Percentiles rank a stretch among this genome's conserved stretches.
Conservation (phyloP, 1,140 invertebrate genomes). For the Lethrus apterus region DNA sequence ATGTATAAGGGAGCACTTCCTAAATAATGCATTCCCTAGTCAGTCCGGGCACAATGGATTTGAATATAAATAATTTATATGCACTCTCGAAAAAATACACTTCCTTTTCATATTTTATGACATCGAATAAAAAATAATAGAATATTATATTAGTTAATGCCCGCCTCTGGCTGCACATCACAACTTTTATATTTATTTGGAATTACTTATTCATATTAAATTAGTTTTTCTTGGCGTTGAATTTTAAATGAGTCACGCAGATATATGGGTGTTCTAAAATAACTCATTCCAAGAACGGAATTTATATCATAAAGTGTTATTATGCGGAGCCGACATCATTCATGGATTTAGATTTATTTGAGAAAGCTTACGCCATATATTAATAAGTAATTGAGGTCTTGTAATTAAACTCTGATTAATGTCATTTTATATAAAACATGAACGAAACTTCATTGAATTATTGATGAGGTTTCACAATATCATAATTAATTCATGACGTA, state of each 20-base stretch:
- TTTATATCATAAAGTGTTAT: constrained; percentile 31
- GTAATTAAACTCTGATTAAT: too few relatives aligned
- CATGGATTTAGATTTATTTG: constrained; percentile 32
- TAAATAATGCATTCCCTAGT: constrained; percentile 30
- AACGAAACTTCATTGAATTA: too few relatives aligned
- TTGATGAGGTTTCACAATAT: too few relatives aligned
- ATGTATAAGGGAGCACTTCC: constrained; percentile 26
- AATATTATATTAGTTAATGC: constrained; percentile 41
- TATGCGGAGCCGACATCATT: constrained; percentile 21
- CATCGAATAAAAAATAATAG: constrained; percentile 40
- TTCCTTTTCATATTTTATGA: constrained; percentile 37
- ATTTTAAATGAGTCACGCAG: constrained; percentile 38
- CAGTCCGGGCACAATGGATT: constrained; percentile 35
- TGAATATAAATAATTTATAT: constrained; percentile 38
- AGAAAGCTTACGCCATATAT: constrained; percentile 14
- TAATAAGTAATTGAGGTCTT: constrained; percentile 15
- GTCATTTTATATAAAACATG: too few relatives aligned
- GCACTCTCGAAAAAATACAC: constrained; percentile 38
- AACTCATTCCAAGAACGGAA: constrained; percentile 32
- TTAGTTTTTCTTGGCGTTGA: constrained; percentile 39
- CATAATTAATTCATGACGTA: too few relatives aligned
- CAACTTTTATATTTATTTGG: constrained; percentile 38
- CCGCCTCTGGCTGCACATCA: constrained; percentile 25
- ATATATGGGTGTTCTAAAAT: constrained; percentile 31
- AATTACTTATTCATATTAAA: constrained; percentile 41